These are phyloP conservation scores for Oreohelix idahoensis DNA, from an alignment of 1,140 invertebrate species.

Conservation along the genomic window DNA sequence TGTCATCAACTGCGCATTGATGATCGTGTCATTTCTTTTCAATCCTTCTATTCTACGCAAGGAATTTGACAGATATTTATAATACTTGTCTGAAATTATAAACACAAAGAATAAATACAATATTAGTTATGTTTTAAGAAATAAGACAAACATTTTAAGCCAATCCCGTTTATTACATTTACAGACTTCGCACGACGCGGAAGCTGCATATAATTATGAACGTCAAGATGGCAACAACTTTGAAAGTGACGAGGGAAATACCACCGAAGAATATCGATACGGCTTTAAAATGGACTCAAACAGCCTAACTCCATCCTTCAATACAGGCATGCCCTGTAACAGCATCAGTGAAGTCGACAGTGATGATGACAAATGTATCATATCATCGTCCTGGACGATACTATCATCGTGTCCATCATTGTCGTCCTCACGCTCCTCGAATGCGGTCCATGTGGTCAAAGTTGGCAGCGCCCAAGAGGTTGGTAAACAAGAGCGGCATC, in stretches of 20 bases:
- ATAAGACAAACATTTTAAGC: too few species aligned
- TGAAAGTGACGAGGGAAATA: neutral
- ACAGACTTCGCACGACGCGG: neutral
- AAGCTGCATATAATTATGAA: neutral
- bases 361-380: slow-evolving; percentile 4
- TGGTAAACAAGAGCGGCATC: neutral
- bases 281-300: neutral
- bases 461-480: neutral
- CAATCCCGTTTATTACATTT: too few species aligned
- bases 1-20: too few species aligned
- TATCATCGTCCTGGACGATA: slow-evolving; percentile 1
- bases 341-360: neutral
- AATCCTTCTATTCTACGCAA: too few species aligned
- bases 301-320: neutral
- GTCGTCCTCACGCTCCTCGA: neutral
- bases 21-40: too few species aligned
- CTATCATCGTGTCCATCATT: neutral
- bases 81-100: too few species aligned
- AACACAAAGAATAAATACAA: too few species aligned
- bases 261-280: neutral
- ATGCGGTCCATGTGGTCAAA: neutral
- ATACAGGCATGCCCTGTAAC: neutral
- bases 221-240: neutral
- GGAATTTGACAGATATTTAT: too few species aligned
- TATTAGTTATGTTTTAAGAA: too few species aligned